Conservation (phyloP, 2,113 vertebrate species). For the Arothron firmamentum region DNA sequence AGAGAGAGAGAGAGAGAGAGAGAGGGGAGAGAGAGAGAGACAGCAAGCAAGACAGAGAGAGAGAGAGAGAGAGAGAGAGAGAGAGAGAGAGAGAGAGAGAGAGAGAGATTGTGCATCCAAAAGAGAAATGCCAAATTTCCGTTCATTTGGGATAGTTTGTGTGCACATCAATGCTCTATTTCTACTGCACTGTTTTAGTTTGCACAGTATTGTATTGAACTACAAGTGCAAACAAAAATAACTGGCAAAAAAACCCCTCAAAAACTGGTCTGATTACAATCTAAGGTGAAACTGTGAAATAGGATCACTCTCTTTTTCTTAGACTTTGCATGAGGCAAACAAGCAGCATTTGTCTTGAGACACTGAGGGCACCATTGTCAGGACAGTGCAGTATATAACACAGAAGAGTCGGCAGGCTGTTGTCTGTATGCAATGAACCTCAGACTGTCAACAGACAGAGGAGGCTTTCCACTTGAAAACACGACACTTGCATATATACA, state of each 20-base stretch:
- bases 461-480: too few relatives aligned
- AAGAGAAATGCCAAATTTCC: constrained; percentile 57
- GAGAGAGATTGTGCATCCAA: too few relatives aligned
- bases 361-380: constrained; percentile 65
- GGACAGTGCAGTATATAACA: constrained; percentile 16
- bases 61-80: neutral
- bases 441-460: constrained; percentile 26
- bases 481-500: too few relatives aligned
- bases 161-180: constrained; percentile 5
- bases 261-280: constrained; percentile 1
- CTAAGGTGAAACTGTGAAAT: constrained; percentile 18
- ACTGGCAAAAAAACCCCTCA: neutral
- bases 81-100: neutral
- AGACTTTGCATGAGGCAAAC: constrained; percentile 54
- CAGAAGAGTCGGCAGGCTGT: constrained; percentile 46
- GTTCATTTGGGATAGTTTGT: constrained; percentile 35
- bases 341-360: constrained; percentile 62
- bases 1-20: neutral
- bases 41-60: constrained; percentile 2
- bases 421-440: constrained; percentile 46
- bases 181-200: constrained; percentile 7
- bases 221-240: neutral
- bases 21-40: neutral
- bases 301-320: constrained; percentile 15
- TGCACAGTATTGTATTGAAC: constrained; percentile 10